Base-by-base conservation (phyloP, 2,113 vertebrate genomes). In the Sinocyclocheilus anophthalmus region DNA sequence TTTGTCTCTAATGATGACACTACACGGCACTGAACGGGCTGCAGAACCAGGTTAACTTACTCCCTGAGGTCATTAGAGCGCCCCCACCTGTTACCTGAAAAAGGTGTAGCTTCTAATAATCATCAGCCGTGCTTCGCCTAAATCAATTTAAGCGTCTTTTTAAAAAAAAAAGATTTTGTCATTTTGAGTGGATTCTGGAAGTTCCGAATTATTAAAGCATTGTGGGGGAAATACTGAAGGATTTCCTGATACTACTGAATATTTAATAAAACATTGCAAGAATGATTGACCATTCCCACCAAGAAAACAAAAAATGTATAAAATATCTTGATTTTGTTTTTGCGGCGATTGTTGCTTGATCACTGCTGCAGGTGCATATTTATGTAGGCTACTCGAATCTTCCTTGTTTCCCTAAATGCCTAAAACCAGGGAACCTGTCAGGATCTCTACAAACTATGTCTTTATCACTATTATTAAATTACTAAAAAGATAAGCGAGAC, bases 31-130 rank as follows among this genome's bases (percentile, higher is more conserved):
- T 14, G 20, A 65, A 42, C 55, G 33, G 77, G 3, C 33, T 9
- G 78, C 57, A 65, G 79, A 48, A 24, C 0, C 57, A 80, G 77
- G 77, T 63, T 13, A 70, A 75, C n/a, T 1, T 26, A 33, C 85
- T 87, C 86, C 88, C 88, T 39, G 55, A 69, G 86, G 86, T 88
- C 50, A 87, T 87, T 90, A 87, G 81, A 92, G 92, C 92, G 92
- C 92, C 92, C 92, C 88, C 92, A 90, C 87, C 92, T 91, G 92
- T 89, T 90, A 91, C 90, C 90, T 90, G 90, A 70, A 78, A 76
- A 87, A 89, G 75, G 86, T 87, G 83, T 63, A 22, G 9, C 83
- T 33, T 57, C 0, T 7, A 48, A 30, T 30, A 30, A 67, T 39
- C 37, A 22, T 20, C 55, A 37, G 30, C 37, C 45, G 26, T 12